Evolutionary conservation across 2,113 vertebrate species (phyloP).

Genomic region (Oncorhynchus nerka): DNA sequence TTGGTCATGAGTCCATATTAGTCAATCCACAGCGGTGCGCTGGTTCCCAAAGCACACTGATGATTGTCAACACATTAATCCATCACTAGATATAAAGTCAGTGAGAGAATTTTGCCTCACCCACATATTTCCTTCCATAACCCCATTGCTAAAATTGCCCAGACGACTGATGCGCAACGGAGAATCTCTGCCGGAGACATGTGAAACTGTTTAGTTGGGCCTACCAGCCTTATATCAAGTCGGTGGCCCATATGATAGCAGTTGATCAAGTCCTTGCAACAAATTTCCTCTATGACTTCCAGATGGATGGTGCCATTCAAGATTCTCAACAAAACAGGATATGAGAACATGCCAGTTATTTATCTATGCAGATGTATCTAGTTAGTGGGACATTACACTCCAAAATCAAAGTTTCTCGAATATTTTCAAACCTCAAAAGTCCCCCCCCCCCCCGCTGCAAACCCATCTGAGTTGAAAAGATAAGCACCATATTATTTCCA

Average conservation of each 20-base stretch:
- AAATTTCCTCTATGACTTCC: no score
- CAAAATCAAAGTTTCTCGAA: no score
- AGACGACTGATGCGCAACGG: not conserved
- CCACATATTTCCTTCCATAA: not conserved
- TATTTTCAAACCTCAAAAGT: no score
- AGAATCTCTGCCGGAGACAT: constrained; percentile 13
- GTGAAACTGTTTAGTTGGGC: not conserved
- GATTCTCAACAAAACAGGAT: no score
- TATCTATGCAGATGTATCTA: no score
- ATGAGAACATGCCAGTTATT: no score
- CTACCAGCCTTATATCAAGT: not conserved
- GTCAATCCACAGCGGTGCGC: not conserved
- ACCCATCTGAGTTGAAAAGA: no score
- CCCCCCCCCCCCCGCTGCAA: rapidly evolving
- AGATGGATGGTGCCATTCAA: no score
- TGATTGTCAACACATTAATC: constrained; percentile 15
- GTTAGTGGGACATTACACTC: no score
- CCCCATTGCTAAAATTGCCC: not conserved
- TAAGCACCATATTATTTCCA: no score
- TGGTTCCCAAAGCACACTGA: not conserved
- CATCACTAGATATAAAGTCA: not conserved
- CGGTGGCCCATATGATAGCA: not conserved
- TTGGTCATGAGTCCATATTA: constrained; percentile 1
- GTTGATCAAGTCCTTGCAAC: not conserved
- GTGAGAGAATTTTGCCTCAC: not conserved